phyloP scores from a whole-genome alignment of 2,113 vertebrate species.

The Xiphophorus couchianus region DNA sequence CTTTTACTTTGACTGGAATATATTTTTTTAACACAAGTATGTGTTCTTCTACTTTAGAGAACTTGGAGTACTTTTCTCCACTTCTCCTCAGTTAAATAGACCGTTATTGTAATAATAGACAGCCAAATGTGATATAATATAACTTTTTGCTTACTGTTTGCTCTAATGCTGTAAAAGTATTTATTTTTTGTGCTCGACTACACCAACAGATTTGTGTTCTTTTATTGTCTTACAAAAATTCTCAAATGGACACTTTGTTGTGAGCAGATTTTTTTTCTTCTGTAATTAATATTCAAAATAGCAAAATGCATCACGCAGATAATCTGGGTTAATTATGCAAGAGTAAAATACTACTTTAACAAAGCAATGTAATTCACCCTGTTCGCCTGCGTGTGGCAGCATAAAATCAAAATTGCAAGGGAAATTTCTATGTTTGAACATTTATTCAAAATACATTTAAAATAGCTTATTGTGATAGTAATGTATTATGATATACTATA shows the following conservation, averaged over 20 bases:
- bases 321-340: conserved; percentile 57
- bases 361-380: neutral
- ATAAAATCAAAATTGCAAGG: neutral
- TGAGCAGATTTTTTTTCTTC: neutral
- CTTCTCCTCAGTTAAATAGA: too few relatives aligned
- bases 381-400: neutral
- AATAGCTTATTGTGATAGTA: neutral
- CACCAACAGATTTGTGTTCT: too few relatives aligned
- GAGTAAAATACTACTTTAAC: neutral
- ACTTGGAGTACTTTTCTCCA: neutral
- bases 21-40: too few relatives aligned
- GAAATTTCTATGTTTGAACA: neutral
- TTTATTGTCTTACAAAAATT: neutral
- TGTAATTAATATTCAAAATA: neutral
- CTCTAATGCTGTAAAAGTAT: too few relatives aligned
- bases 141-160: too few relatives aligned
- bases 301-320: conserved; percentile 48
- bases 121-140: too few relatives aligned
- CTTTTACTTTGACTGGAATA: too few relatives aligned
- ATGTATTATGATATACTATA: too few relatives aligned
- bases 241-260: neutral
- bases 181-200: neutral
- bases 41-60: too few relatives aligned
- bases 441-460: neutral
- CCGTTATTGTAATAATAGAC: too few relatives aligned